Base-by-base conservation (phyloP, 2,113 vertebrate genomes). In the Rhea americana region DNA sequence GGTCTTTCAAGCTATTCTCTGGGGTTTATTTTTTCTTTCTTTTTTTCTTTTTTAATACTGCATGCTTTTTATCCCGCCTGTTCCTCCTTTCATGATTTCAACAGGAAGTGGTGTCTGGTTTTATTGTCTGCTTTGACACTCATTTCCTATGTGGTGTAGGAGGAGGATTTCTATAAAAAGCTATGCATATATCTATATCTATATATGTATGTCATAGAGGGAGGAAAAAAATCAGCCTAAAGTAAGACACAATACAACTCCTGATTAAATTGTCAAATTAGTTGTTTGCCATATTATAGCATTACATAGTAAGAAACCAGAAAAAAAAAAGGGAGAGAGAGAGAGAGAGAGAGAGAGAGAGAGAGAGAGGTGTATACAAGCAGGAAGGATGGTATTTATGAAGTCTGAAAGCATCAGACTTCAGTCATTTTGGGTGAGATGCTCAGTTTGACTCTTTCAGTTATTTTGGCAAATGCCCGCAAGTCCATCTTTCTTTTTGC, bases 201-300 rank as follows among this genome's bases (percentile, higher is more conserved):
- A 13, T 3, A 7, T 37, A 3, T 5, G 1, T 39, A 16, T 59
- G 18, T 79, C 50, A 45, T 3, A 93, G 71, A 73, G 20, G 39
- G 67, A 90, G 81, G 86, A 87, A 82, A 65, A 56, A 84, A 81
- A 37, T 35, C 77, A 84, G 35, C 9, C 55, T 86, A 88, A 95
- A 93, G 79, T 24, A 66, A 93, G 65, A 93, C 4, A 5, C 67
- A 83, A 19, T 26, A 56, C 77, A 87, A 39, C 8, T 71, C 90
- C 63, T 82, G 39, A 96, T 84, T 89, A 88, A 94, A 94, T 90
- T 89, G 66, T 48, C 26, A 47, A 62, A 85, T 93, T 84, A 84
- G 45, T 94, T 93, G 55, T 89, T 47, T 94, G 90, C 79, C 73
- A 84, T 35, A 41, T 50, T 86, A 78, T 66, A 89, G 90, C 53